These are phyloP conservation scores for Leucozona laternaria DNA, from an alignment of 2,888 invertebrate species.

Conservation along the genomic window DNA sequence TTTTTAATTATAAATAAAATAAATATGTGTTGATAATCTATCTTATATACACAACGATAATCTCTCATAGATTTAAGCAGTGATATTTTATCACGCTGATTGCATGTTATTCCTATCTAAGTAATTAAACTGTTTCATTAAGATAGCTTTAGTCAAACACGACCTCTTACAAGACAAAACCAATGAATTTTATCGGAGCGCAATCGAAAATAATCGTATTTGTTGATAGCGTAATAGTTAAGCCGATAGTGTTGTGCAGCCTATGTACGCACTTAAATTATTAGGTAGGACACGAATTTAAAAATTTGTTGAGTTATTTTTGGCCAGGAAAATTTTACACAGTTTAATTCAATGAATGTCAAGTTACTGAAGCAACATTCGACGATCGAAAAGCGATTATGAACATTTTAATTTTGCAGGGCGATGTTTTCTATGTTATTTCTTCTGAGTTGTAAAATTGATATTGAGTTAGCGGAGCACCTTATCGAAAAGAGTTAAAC, in stretches of 20 bases:
- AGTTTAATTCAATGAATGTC: no score
- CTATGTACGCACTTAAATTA: no score
- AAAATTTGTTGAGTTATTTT: no score
- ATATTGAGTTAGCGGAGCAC: no score
- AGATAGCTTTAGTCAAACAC: constrained; percentile 13
- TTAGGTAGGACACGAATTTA: no score
- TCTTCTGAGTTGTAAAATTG: no score
- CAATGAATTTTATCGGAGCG: neutral
- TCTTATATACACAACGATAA: neutral
- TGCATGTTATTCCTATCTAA: constrained; percentile 6
- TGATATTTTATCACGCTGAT: constrained; percentile 18
- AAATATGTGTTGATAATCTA: constrained; percentile 9
- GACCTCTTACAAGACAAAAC: constrained; percentile 21
- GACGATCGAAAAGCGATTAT: no score
- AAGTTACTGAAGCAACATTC: no score
- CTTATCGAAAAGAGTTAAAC: no score
- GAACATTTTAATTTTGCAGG: no score
- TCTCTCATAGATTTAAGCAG: neutral
- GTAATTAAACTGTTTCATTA: neutral
- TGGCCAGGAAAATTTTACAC: no score
- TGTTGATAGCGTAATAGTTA: neutral
- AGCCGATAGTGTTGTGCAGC: neutral
- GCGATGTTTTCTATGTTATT: no score
- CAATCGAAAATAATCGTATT: neutral
- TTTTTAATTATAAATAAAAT: neutral